Conservation (phyloP, 2,797 vertebrate species). For the Anableps anableps region DNA sequence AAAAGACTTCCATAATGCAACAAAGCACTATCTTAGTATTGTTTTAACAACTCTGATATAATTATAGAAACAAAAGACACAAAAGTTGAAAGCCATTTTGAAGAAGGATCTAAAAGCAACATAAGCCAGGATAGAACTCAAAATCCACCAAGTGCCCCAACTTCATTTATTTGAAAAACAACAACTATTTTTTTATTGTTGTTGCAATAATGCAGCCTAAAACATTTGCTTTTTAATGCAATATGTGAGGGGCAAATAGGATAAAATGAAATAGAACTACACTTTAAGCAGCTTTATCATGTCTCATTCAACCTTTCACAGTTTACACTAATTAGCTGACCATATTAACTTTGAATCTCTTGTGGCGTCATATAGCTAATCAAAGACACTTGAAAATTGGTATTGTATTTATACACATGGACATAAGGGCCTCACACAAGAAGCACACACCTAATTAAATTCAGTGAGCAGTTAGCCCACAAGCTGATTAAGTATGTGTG, state of each 20-base stretch:
- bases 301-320: slow-evolving; percentile 24
- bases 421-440: neutral
- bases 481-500: slow-evolving; percentile 9
- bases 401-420: neutral
- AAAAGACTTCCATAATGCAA: slow-evolving; percentile 23
- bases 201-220: slow-evolving; percentile 19
- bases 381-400: neutral
- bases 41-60: slow-evolving; percentile 60
- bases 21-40: slow-evolving; percentile 38
- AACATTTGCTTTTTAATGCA: slow-evolving; percentile 8
- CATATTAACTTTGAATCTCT: neutral
- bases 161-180: slow-evolving; percentile 30
- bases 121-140: slow-evolving; percentile 36
- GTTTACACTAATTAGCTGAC: slow-evolving; percentile 8
- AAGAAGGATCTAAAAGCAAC: slow-evolving; percentile 39
- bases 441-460: slow-evolving; percentile 11
- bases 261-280: slow-evolving; percentile 13
- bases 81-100: slow-evolving; percentile 43
- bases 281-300: neutral
- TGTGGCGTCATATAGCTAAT: neutral
- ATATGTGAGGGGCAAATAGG: slow-evolving; percentile 5
- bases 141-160: slow-evolving; percentile 10
- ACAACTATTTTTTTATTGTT: slow-evolving; percentile 36
- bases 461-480: slow-evolving; percentile 10
- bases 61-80: slow-evolving; percentile 68